phyloP scores from a whole-genome alignment of 2,797 vertebrate genomes.

The Phoeniculus purpureus region DNA sequence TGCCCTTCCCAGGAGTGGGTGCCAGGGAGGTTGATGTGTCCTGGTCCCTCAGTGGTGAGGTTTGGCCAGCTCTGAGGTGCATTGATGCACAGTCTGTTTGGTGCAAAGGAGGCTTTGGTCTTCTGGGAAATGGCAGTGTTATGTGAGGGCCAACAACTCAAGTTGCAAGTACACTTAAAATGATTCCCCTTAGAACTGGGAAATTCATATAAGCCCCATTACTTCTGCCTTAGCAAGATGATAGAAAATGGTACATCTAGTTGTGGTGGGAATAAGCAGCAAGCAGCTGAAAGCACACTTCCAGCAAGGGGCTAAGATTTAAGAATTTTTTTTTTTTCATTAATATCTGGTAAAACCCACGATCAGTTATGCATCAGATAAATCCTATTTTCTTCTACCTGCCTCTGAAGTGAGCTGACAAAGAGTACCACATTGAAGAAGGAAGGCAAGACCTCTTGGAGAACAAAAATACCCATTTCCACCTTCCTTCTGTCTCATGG shows the following conservation, averaged over 20 bases:
- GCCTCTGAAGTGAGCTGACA: neutral
- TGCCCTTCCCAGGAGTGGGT: neutral
- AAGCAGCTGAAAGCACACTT: neutral
- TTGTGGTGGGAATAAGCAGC: neutral
- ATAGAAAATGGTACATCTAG: neutral
- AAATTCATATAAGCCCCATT: neutral
- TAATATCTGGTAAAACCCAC: fast-evolving
- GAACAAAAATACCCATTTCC: neutral
- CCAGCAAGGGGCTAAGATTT: neutral
- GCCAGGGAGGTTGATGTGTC: neutral
- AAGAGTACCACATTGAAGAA: neutral
- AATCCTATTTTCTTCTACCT: neutral
- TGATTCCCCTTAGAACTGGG: neutral
- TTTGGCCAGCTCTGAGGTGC: fast-evolving
- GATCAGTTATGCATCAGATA: neutral
- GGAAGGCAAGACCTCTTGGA: neutral
- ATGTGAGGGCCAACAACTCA: neutral
- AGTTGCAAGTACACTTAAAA: neutral
- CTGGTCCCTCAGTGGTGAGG: neutral
- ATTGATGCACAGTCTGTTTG: neutral
- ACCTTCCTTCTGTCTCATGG: neutral
- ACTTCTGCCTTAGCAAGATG: neutral
- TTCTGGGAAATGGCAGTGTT: fast-evolving
- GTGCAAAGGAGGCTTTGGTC: neutral
- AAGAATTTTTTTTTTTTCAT: too few species aligned